phyloP scores from a whole-genome alignment of 2,113 vertebrate species.

The Catharus bicknelli region DNA sequence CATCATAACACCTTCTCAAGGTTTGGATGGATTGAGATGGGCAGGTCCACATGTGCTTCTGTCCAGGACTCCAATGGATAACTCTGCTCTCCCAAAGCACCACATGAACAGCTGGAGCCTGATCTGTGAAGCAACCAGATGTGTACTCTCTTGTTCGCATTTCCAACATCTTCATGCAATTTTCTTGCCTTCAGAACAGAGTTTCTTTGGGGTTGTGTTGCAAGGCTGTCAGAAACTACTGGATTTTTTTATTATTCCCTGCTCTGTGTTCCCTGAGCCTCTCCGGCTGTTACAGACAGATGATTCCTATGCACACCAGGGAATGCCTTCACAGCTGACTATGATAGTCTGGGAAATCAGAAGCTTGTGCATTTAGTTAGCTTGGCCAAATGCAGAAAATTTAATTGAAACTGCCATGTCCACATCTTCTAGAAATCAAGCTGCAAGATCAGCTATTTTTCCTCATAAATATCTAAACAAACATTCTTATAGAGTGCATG shows the following conservation, averaged over 20 bases:
- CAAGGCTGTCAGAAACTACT: not conserved
- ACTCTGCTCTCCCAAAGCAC: not conserved
- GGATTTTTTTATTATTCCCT: not conserved
- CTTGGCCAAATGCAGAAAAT: not conserved
- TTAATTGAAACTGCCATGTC: not conserved
- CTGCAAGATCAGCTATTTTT: not conserved
- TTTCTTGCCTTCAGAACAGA: not conserved
- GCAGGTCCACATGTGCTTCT: not conserved
- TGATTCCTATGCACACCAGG: not conserved
- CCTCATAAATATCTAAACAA: not conserved
- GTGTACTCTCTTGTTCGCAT: not conserved
- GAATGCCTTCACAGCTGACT: not conserved
- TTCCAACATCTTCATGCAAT: not conserved
- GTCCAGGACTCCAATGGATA: accelerated
- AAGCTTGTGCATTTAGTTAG: not conserved
- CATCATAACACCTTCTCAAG: not conserved
- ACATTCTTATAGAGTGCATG: not conserved
- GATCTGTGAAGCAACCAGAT: not conserved
- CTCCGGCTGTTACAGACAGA: not conserved
- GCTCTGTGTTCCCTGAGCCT: not conserved
- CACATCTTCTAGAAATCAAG: not conserved
- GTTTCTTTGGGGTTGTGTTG: not conserved
- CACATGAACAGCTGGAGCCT: accelerated
- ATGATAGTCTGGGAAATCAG: not conserved
- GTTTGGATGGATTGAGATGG: not conserved